Conservation (phyloP, 2,797 vertebrate species). For the Aulostomus chinensis region DNA sequence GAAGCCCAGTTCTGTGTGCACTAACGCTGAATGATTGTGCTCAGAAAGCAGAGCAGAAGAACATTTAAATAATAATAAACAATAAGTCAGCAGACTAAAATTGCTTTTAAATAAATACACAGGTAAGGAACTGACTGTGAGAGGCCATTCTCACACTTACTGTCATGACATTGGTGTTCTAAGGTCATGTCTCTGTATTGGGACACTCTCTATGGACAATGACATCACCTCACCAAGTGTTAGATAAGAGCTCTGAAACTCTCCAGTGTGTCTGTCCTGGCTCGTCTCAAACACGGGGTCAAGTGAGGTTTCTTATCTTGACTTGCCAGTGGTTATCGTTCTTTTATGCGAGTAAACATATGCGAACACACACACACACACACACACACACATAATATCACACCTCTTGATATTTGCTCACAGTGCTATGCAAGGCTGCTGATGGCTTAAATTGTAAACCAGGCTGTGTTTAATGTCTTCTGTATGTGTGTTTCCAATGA, state of each 20-base stretch:
- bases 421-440: too few relatives aligned
- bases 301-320: conserved; percentile 15
- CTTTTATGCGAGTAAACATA: background rate
- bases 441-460: too few relatives aligned
- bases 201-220: conserved; percentile 31
- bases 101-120: too few relatives aligned
- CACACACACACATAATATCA: too few relatives aligned
- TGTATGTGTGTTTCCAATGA: background rate
- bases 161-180: background rate
- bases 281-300: conserved; percentile 30
- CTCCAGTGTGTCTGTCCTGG: conserved; percentile 23
- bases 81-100: background rate
- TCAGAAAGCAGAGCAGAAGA: conserved; percentile 2
- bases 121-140: too few relatives aligned
- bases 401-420: too few relatives aligned
- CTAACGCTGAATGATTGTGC: conserved; percentile 7
- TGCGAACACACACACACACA: too few relatives aligned
- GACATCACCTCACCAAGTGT: conserved; percentile 35
- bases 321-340: conserved; percentile 2
- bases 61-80: conserved; percentile 16
- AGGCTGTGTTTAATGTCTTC: background rate
- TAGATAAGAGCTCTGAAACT: conserved; percentile 56
- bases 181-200: too few relatives aligned
- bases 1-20: conserved; percentile 1
- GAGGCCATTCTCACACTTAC: background rate